Evolutionary conservation across 2,797 vertebrate species (phyloP), one percentile per base, ranked within the genome.

Genomic region (Enteromius viviparus): DNA sequence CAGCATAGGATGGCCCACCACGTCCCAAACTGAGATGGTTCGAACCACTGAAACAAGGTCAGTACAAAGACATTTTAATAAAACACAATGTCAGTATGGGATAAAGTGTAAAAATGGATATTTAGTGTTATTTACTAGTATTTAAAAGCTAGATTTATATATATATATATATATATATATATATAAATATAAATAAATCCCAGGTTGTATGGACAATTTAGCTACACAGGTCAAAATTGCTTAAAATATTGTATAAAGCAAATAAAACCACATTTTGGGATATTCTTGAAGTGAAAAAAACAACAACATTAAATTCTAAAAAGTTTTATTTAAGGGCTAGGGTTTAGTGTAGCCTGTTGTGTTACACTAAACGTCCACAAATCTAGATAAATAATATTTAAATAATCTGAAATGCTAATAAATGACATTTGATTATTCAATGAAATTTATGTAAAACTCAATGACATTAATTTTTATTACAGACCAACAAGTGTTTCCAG

Each of bases 1-100:
- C 97, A 97, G 84, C 97, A 98, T 81, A 99, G 92, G 86, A 99
- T 80, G 1, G 98, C 95, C 98, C 98, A 99, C 97, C 96, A 99
- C 0, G 98, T 99, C 84, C 98, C 98, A 87, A 99, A 99, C 92
- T 99, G 98, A 71, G 98, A 97, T 0, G 98, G 98, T 89, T 98
- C 97, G 70, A 96, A 99, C 98, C 98, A 99, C 98, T 99, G 92
- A 6, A 81, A 87, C n/a, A 76, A 53, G 32, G 47, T 47, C 17
- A 26, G 23, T 19, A 55, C 4, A 40, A 76, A 12, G 49, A 21
- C 71, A 74, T 53, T 74, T 70, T 45, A 34, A 53, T 32, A 14
- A 55, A 21, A 37, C 37, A 45, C 9, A 47, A 42, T 26, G 4
- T 15, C 74, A 76, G 21, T 7, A 32, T 5, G 6, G 9, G 9